Percentiles rank a stretch among this genome's conserved stretches.
These are phyloP conservation scores for Catharus fuscescens DNA, from an alignment of 2,113 vertebrate genomes.

Conservation along the genomic window DNA sequence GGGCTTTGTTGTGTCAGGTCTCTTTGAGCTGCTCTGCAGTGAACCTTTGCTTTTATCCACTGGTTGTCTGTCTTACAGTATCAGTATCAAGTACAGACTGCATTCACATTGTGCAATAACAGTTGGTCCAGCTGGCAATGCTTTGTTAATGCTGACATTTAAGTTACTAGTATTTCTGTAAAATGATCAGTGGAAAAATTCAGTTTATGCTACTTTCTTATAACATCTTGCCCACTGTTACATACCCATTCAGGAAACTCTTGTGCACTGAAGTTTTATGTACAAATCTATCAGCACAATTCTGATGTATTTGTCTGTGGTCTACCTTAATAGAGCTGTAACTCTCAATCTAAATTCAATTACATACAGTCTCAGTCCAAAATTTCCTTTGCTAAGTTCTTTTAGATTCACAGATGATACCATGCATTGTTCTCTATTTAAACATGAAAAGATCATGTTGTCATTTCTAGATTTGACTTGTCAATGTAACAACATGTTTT, in stretches of 20 bases:
- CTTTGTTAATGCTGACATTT: not conserved
- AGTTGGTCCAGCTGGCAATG: not conserved
- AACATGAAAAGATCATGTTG: constrained; percentile 56
- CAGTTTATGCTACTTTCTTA: accelerated
- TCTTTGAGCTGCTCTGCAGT: not conserved
- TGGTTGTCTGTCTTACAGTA: not conserved
- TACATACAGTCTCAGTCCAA: not conserved
- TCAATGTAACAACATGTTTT: constrained; percentile 58
- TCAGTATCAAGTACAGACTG: not conserved
- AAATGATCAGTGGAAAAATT: not conserved
- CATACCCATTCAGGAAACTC: accelerated
- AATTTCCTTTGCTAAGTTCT: constrained; percentile 21
- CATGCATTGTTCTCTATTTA: constrained; percentile 63
- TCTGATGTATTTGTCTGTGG: not conserved
- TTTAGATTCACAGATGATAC: constrained; percentile 56
- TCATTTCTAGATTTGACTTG: constrained; percentile 61
- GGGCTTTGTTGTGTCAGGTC: not conserved
- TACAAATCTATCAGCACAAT: not conserved
- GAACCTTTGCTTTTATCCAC: not conserved
- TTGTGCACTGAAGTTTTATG: not conserved
- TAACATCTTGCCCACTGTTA: not conserved
- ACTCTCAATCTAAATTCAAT: not conserved
- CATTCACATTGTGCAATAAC: not conserved
- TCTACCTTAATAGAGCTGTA: not conserved
- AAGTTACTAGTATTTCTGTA: not conserved